Base-by-base conservation (phyloP, 2,888 invertebrate species). In the Rhodophaea formosa region DNA sequence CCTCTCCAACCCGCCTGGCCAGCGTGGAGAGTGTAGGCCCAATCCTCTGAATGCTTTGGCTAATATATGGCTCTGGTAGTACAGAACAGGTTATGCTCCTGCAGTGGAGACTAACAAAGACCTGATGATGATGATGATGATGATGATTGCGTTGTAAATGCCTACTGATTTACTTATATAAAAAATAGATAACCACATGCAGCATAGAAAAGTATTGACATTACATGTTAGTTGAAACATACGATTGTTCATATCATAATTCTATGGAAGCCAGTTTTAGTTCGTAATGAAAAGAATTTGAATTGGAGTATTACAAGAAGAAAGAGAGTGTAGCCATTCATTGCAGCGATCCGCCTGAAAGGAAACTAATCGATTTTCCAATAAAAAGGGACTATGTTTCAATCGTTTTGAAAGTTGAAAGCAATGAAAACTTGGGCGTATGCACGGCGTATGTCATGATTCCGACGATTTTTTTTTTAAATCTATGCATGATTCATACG, bases 281-380 rank as follows among this genome's bases (percentile, higher is more conserved):
- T 15, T 35, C 35, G 17, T 51, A 51, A 35, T 51, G 51, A 51
- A 51, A 51, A 51, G 51, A 51, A 51, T 51, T 35, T 51, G 35
- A 51, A 51, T 51, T 39, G 17, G 35, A 16, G 35, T 35, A 16
- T 51, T 35, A 51, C 51, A 51, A 10, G 51, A 35, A 51, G 15
- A 51, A 16, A 16, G 16, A 3, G 51, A 51, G 17, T 51, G 51
- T 17, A 35, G 32, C 51, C 15, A 35, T 51, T 51, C 39, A 51
- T 10, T 35, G 35, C 10, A 49, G 5, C 23, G 23, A 15, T 14
- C 32, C 10, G 15, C 10, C 15, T 51, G 51, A 35, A 51, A 35
- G 51, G 35, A 51, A 51, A 15, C 15, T 16, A 51, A 51, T 51
- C 35, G 35, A 51, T 51, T 51, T 16, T 35, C 35, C 35, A 35